Base-by-base conservation (phyloP, 2,888 invertebrate species). In the Rhopalosiphum nymphaeae region DNA sequence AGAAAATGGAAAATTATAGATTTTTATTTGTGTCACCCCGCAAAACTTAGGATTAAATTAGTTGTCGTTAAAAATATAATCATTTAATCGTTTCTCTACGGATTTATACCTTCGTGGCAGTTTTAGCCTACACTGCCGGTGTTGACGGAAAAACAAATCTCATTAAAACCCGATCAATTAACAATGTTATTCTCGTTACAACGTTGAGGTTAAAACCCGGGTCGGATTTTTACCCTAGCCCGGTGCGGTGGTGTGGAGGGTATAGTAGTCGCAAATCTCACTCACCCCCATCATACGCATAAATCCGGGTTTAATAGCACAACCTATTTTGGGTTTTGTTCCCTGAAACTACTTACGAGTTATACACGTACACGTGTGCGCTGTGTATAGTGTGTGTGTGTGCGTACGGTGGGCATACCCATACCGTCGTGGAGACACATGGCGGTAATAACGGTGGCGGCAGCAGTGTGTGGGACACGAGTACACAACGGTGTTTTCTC, bases 101-200 rank as follows among this genome's bases (percentile, higher is more conserved):
- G 90, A 46, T 90, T 90, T 90, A 67, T 44, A 86, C 86, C 13
- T 44, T 25, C 44, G 9, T 21, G 36, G 78, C 36, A 78, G 36
- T 78, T 78, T 78, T 29, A 44, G 86, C 16, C 46, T 29, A 46
- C 86, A n/a, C 86, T 13, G 29, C 61, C 36, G 88, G 25, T 53
- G 67, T 42, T 46, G 61, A 46, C 92, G 67, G 53, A 46, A 67
- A 89, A 86, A 86, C 61, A 67, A 49, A 94, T 90, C 91, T 61
- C 90, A 91, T 94, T 94, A 94, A 94, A 94, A 91, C 94, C 91
- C 94, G 90, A 94, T 94, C 94, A 87, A 91, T 91, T 94, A 94
- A 90, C 86, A 91, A 94, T 94, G 93, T 86, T 94, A 86, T 90
- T 90, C 91, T 86, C 94, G 91, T 94, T 94, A 91, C 29, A 13